These are phyloP conservation scores for Eugnorisma glareosa DNA, from an alignment of 2,888 invertebrate species.

Conservation along the genomic window DNA sequence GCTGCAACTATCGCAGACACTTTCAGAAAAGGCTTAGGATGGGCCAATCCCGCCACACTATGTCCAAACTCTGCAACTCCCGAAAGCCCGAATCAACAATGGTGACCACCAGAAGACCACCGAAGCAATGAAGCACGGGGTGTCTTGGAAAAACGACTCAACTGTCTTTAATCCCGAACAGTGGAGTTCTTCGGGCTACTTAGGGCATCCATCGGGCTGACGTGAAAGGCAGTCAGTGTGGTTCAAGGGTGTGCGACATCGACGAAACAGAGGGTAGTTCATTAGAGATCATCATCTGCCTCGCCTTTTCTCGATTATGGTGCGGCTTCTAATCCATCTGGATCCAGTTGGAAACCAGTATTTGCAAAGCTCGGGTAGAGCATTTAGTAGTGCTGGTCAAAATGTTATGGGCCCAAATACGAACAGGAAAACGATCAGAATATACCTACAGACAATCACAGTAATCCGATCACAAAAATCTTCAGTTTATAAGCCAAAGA, in stretches of 20 bases:
- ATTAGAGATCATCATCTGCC: not conserved
- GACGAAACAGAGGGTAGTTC: too few relatives aligned
- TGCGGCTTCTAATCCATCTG: not conserved
- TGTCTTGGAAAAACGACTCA: not conserved
- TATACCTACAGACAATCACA: not conserved
- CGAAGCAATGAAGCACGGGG: not conserved
- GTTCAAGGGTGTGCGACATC: too few relatives aligned
- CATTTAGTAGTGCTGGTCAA: not conserved
- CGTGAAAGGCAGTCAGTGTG: too few relatives aligned
- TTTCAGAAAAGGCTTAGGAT: not conserved
- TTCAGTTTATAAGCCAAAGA: slow-evolving; percentile 19
- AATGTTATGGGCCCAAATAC: not conserved
- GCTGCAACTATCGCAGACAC: slow-evolving; percentile 8
- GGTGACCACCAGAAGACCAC: not conserved
- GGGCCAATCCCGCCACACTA: fast-evolving
- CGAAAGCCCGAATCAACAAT: not conserved
- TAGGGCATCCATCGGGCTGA: not conserved
- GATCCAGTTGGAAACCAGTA: not conserved
- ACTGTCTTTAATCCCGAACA: not conserved
- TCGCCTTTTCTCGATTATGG: not conserved
- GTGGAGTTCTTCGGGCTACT: too few relatives aligned
- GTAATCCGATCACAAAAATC: slow-evolving; percentile 31
- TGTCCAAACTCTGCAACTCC: not conserved
- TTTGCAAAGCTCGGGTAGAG: not conserved
- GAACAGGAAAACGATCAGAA: not conserved